Base-by-base conservation (phyloP, 1,140 invertebrate species). In the Diabrotica undecimpunctata region DNA sequence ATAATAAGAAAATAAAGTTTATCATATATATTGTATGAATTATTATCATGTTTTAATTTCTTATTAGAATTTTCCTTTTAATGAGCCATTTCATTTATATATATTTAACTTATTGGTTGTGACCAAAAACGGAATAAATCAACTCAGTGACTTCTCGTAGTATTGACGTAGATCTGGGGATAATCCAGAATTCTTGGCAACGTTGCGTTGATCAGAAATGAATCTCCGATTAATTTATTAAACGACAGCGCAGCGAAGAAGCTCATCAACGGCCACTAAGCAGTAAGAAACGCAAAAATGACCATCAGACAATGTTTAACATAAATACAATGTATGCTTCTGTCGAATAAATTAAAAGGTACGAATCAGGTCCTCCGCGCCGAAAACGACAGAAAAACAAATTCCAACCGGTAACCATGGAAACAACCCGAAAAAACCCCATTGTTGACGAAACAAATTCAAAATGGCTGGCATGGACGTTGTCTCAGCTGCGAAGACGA, bases 401-500 rank as follows among this genome's bases (percentile, higher is more conserved):
- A 73, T 73, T 73, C 72, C 68, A 55, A 65, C 50, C 64, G 65
- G 66, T 69, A 65, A 68, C 69, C 71, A 67, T 69, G 67, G 70
- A 68, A 68, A 68, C 65, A 41, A 66, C 13, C 56, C 46, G 61
- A 74, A 74, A 74, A 46, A 74, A 72, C 65, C 62, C 72, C 70
- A 74, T 74, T 74, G 72, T 74, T 70, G 72, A 56, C 66, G 64
- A 70, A 61, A 72, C 70, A 64, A 73, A 74, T 74, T 72, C 73
- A 74, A 74, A 73, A 74, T 74, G 73, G 73, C 72, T 66, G 66
- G 51, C 65, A 58, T 57, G 55, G 62, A 70, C 65, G 58, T 68
- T 61, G 55, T 68, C 61, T 61, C 66, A 67, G 68, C 64, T 66
- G 66, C 66, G 68, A 69, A 46, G 41, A 70, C 66, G 66, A 63